phyloP scores from a whole-genome alignment of 2,113 vertebrate genomes.

The Rhinogobius similis region DNA sequence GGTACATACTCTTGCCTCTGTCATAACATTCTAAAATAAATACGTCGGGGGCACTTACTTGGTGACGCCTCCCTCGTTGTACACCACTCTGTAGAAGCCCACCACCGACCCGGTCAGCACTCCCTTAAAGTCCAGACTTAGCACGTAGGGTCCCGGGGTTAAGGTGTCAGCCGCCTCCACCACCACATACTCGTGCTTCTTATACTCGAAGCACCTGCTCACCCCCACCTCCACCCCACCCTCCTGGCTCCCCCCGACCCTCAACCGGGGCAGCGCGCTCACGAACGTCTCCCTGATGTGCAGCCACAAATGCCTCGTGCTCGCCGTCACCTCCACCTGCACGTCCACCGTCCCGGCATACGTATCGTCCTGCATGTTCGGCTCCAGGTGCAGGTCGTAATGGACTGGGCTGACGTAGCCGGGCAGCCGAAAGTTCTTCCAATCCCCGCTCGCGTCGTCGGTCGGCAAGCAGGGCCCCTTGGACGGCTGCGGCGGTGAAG shows the following conservation, averaged over 20 bases:
- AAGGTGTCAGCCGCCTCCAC: constrained; percentile 77
- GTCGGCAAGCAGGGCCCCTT: constrained; percentile 75
- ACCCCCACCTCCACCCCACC: constrained; percentile 60
- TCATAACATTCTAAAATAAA: too few species aligned
- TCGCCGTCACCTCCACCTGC: constrained; percentile 66
- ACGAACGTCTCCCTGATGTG: constrained; percentile 88
- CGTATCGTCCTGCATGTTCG: constrained; percentile 79
- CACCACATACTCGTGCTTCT: constrained; percentile 86
- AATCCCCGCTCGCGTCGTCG: constrained; percentile 76
- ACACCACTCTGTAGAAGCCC: constrained; percentile 93
- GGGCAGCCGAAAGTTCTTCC: constrained; percentile 88
- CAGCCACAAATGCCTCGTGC: constrained; percentile 85
- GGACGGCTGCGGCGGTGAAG: constrained; percentile 16
- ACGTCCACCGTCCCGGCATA: constrained; percentile 85
- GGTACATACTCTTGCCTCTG: too few species aligned
- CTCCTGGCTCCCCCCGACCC: constrained; percentile 9
- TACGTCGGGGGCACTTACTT: constrained; percentile 77
- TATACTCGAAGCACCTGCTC: constrained; percentile 84
- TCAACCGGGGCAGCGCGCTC: constrained; percentile 76
- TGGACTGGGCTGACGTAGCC: constrained; percentile 81
- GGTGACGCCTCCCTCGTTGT: constrained; percentile 75
- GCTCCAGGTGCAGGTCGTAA: constrained; percentile 87
- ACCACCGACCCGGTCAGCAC: constrained; percentile 91
- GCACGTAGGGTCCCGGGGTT: constrained; percentile 67
- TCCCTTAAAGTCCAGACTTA: constrained; percentile 88